Evolutionary conservation across 2,797 vertebrate species (phyloP).

Genomic region (Helostoma temminkii): DNA sequence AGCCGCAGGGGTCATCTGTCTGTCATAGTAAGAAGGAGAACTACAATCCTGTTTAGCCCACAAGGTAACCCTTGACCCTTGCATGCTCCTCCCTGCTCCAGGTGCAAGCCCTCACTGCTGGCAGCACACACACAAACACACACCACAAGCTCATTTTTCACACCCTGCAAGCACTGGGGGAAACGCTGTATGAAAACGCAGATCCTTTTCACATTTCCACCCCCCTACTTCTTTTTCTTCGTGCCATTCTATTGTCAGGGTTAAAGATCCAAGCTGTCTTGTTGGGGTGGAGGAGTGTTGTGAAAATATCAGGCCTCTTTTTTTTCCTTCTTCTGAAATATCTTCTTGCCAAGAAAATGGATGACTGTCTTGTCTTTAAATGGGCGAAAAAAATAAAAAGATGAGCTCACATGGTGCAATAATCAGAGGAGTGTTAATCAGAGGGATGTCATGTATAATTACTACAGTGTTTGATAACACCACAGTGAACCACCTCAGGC

Average conservation of each 20-base stretch:
- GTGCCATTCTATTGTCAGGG: slow-evolving; percentile 64
- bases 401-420: slow-evolving; percentile 73
- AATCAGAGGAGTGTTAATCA: slow-evolving; percentile 85
- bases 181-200: slow-evolving; percentile 58
- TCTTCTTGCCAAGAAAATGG: slow-evolving; percentile 51
- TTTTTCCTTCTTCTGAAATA: slow-evolving; percentile 25
- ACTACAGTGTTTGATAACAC: slow-evolving; percentile 81
- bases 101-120: slow-evolving; percentile 87
- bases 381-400: slow-evolving; percentile 1
- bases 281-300: slow-evolving; percentile 28
- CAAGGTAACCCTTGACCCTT: slow-evolving; percentile 86
- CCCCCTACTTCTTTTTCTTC: slow-evolving; percentile 38
- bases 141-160: slow-evolving; percentile 67
- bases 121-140: slow-evolving; percentile 71
- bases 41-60: slow-evolving; percentile 88
- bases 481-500: slow-evolving; percentile 77
- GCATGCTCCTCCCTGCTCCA: slow-evolving; percentile 87
- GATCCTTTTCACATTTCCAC: slow-evolving; percentile 63
- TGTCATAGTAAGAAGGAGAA: slow-evolving; percentile 82
- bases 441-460: slow-evolving; percentile 84
- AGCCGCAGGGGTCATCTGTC: slow-evolving; percentile 88
- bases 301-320: slow-evolving; percentile 23
- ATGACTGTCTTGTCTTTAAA: slow-evolving; percentile 44
- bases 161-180: slow-evolving; percentile 46
- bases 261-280: slow-evolving; percentile 64